phyloP scores from a whole-genome alignment of 1,140 invertebrate genomes.

The Bombus fervidus region DNA sequence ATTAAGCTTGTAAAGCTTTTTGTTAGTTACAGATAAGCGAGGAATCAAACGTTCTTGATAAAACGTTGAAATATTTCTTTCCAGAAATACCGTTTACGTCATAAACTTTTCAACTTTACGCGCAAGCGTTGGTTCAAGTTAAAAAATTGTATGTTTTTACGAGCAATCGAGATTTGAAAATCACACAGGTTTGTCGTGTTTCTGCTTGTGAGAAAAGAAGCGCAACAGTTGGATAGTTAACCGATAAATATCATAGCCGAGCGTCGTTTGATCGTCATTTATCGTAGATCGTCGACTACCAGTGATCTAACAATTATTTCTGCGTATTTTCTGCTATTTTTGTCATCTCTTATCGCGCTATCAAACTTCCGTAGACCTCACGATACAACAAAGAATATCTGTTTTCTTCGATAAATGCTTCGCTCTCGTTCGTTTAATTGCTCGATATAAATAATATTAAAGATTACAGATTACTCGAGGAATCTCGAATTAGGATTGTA shows the following conservation, averaged over 20 bases:
- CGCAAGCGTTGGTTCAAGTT: background rate
- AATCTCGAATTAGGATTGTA: background rate
- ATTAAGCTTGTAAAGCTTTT: background rate
- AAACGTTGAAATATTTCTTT: background rate
- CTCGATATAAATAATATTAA: background rate
- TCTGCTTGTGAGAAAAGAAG: background rate
- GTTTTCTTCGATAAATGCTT: background rate
- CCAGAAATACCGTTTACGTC: background rate
- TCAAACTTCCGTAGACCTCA: background rate
- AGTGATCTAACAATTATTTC: background rate
- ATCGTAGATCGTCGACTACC: background rate
- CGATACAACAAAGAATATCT: background rate
- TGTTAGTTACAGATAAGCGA: background rate
- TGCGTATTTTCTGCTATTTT: background rate
- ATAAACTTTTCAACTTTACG: background rate
- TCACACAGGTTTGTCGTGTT: accelerated
- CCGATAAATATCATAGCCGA: background rate
- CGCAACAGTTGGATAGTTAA: background rate
- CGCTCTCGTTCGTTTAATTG: background rate
- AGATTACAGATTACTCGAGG: background rate
- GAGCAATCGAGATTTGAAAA: background rate
- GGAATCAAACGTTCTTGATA: background rate
- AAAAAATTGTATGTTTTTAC: background rate
- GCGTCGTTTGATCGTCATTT: background rate
- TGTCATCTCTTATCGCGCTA: background rate